These are phyloP conservation scores for Bombus fervidus DNA, from an alignment of 1,140 invertebrate species.

Conservation along the genomic window DNA sequence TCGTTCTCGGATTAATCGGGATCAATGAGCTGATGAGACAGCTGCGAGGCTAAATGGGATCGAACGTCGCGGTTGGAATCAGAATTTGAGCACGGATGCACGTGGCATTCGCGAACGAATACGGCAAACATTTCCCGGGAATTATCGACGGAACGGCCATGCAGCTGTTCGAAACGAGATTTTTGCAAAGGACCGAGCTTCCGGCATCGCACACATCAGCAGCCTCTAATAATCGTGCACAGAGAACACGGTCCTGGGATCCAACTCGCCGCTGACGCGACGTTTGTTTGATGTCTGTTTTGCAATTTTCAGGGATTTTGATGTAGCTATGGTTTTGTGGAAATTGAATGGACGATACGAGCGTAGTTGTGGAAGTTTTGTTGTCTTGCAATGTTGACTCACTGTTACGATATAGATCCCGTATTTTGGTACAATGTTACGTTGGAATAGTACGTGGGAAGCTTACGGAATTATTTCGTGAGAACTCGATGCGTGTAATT, in stretches of 20 bases:
- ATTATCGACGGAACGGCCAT: background rate
- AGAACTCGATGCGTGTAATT: background rate
- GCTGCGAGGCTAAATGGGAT: constrained; percentile 61
- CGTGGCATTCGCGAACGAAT: constrained; percentile 30
- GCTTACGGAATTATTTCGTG: background rate
- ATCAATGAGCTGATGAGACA: constrained; percentile 60
- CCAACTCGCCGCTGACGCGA: background rate
- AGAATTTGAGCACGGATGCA: constrained; percentile 31
- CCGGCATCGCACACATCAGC: too few species aligned
- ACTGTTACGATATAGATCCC: background rate
- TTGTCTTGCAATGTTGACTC: background rate
- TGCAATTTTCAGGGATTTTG: background rate
- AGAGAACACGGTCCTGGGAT: background rate
- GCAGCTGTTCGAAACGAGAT: constrained; percentile 42
- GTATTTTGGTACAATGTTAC: background rate
- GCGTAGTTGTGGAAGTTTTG: background rate
- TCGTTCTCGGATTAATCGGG: constrained; percentile 53
- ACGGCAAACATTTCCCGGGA: constrained; percentile 22
- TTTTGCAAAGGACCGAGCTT: background rate
- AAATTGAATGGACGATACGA: background rate
- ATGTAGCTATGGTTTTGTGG: too few species aligned
- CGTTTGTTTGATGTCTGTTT: background rate
- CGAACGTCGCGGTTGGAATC: background rate
- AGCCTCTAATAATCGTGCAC: constrained; percentile 7
- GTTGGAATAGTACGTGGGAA: background rate